Evolutionary conservation across 2,797 vertebrate genomes (phyloP), one percentile per base, ranked within the genome.

Genomic region (Phoeniculus purpureus): DNA sequence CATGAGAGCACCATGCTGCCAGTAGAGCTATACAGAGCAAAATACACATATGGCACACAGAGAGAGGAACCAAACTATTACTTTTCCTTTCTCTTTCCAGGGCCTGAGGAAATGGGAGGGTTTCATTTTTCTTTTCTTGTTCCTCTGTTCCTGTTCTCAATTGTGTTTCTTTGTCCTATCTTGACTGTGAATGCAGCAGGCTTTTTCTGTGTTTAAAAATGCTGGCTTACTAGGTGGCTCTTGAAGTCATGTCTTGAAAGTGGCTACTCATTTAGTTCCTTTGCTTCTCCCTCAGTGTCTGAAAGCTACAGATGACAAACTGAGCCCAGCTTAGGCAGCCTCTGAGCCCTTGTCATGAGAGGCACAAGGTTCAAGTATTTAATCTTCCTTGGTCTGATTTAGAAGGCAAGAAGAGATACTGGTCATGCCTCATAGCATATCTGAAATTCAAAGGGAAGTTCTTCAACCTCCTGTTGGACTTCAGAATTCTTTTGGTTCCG

Each of bases 131-230:
- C 7, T 85, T 62, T 52, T 73, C 16, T 64, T 83, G 9, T 56
- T 70, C 26, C 81, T 87, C 45, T 67, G 19, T 85, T 93, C 27
- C 47, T 64, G 14, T 88, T 93, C 55, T 90, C 65, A 40, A 19
- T 65, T 90, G 65, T 68, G 22, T 91, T 80, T 81, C 50, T 88
- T 88, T 74, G 59, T 92, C 51, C 55, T 60, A 32, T 64, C 76
- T 89, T 83, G 79, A 89, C 60, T 83, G 59, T 3, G 4, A 68
- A 62, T 1, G 2, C 70, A 87, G 72, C 59, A 85, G 84, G 48
- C 23, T 68, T 90, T 81, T 89, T 71, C 29, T 82, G 20, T 62
- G 12, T 68, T 74, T 60, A 81, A 60, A 85, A 78, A 66, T 70
- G 31, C n/a, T 82, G 26, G 29, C 34, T 85, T 16, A 34, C 66